phyloP scores from a whole-genome alignment of 2,888 invertebrate species.

The Ophion ventricosus region DNA sequence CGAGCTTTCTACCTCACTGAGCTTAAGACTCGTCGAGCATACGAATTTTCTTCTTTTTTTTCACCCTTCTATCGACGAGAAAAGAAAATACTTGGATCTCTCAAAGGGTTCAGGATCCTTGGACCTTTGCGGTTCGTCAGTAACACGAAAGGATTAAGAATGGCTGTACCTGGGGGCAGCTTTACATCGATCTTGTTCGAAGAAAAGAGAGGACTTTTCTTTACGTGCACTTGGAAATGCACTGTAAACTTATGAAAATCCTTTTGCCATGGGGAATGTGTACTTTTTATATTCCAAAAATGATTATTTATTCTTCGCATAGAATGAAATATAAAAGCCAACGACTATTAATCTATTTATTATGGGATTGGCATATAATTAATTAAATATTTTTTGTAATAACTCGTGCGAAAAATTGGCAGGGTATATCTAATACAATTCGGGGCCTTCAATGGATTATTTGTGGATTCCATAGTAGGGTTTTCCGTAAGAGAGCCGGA shows the following conservation, averaged over 20 bases:
- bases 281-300: not conserved
- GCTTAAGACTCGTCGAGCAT: constrained; percentile 50
- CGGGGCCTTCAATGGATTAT: too few species aligned
- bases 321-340: not conserved
- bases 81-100: constrained; percentile 17
- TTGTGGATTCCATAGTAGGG: too few species aligned
- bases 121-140: not conserved
- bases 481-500: too few species aligned
- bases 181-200: not conserved
- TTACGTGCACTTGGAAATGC: not conserved
- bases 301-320: not conserved
- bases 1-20: not conserved
- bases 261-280: not conserved
- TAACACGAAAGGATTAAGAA: not conserved
- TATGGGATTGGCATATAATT: too few species aligned
- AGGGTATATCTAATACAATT: too few species aligned
- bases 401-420: too few species aligned
- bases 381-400: too few species aligned
- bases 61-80: constrained; percentile 9
- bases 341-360: too few species aligned
- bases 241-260: not conserved
- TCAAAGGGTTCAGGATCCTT: constrained; percentile 5
- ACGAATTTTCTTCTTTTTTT: constrained; percentile 19
- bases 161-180: not conserved
- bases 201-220: not conserved